Conservation (phyloP, 2,888 invertebrate species). For the Mechanitis mazaeus region DNA sequence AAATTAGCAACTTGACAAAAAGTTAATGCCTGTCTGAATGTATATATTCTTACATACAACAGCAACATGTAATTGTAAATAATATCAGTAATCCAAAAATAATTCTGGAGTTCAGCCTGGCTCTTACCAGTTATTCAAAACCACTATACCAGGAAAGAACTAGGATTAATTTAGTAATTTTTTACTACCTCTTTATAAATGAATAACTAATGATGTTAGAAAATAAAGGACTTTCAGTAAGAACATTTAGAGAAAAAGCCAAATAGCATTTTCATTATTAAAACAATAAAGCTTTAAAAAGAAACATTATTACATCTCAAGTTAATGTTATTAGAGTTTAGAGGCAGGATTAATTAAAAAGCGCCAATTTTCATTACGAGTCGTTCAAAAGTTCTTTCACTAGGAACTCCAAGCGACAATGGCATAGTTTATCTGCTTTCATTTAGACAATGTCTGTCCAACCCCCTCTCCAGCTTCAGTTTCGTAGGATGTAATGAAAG, state of each 20-base stretch:
- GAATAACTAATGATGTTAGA: too few relatives aligned
- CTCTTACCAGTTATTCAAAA: too few relatives aligned
- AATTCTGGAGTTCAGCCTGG: too few relatives aligned
- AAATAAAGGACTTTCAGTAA: too few relatives aligned
- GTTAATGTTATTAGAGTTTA: slow-evolving; percentile 31
- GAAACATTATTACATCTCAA: background rate
- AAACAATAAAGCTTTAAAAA: background rate
- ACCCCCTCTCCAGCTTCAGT: background rate
- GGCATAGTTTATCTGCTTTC: slow-evolving; percentile 36
- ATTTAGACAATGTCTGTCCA: slow-evolving; percentile 28
- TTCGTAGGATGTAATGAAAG: too few relatives aligned
- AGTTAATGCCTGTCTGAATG: background rate
- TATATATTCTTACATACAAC: background rate
- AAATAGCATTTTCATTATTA: background rate
- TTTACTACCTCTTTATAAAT: too few relatives aligned
- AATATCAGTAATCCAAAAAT: too few relatives aligned
- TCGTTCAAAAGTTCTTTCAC: slow-evolving; percentile 24
- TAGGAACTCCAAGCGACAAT: slow-evolving; percentile 28
- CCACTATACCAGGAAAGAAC: too few relatives aligned
- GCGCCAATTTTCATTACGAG: slow-evolving; percentile 37
- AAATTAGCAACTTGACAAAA: background rate
- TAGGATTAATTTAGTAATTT: too few relatives aligned
- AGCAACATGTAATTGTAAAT: too few relatives aligned
- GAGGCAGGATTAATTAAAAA: slow-evolving; percentile 30
- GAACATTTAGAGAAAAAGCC: too few relatives aligned